Base-by-base conservation (phyloP, 1,140 invertebrate species). In the Doryteuthis pealeii region DNA sequence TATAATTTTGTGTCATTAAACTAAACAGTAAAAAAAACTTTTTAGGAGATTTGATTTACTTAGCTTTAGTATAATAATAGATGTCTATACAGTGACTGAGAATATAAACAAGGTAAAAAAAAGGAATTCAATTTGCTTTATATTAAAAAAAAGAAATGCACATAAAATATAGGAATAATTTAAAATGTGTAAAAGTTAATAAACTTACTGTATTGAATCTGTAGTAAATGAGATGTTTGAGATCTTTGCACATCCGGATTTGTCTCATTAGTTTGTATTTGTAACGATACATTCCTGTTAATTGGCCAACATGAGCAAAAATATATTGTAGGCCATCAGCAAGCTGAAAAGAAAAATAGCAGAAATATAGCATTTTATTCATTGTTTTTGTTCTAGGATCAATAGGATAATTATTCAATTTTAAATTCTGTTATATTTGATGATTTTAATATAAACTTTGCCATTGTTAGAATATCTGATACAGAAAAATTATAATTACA, bases 231-330 rank as follows among this genome's bases (percentile, higher is more conserved):
- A 99, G 90, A 91, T 99, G 98, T 85, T 99, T 99, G 77, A 99
- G 90, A 90, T 99, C 98, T 88, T 99, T 99, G 90, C 98, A 99
- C 98, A 99, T 99, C 70, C 98, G 90, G 78, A 99, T 99, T 90
- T 99, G 98, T 84, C 96, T 92, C 98, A 99, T 99, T 22, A 99
- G 90, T 87, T 99, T 99, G 89, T 99, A 99, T 85, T 99, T 99
- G 90, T 99, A 99, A 66, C 98, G 91, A 89, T 99, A 99, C 98
- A 99, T 99, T 87, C 98, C 98, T 5, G 98, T 99, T 22, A 99
- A 89, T 88, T 99, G 98, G 14, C 98, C 98, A 33, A 99, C 98
- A 86, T 99, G 98, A 28, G 98, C 96, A 89, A 99, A 99, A 65
- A 99, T 97, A 85, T 99, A 99, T 87, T 99, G 98, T n/a, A 99